Evolutionary conservation across 1,140 invertebrate genomes (phyloP), one percentile per base, ranked within the genome.

Genomic region (Trachelipus rathkii): DNA sequence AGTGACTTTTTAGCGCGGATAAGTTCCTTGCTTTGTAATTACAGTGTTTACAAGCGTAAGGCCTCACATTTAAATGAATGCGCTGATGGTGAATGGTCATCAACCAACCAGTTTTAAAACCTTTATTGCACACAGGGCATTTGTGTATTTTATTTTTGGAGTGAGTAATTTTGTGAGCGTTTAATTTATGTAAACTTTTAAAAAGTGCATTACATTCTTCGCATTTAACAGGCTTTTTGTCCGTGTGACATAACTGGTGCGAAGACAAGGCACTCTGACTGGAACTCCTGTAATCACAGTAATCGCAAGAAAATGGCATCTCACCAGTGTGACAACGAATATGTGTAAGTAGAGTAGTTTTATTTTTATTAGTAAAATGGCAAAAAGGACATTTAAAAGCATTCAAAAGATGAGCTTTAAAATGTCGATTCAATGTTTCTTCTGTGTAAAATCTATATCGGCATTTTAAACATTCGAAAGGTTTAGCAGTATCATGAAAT

Each of bases 121-220:
- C 50, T 60, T 60, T 60, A 3, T 19, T 0, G 8, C 50, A 60
- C 1, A 60, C 50, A 19, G 50, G 50, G 19, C 50, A 60, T 8
- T 60, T 60, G 50, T 60, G 50, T 60, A 60, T 60, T 60, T 19
- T 60, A 60, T 60, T 60, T 19, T 60, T 60, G 1, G 11, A 15
- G 50, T 60, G 50, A 15, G 50, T 60, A 15, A 60, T 60, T 60
- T 60, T 60, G 50, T 60, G 50, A 60, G 50, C 11, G 50, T 60
- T 60, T 19, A 60, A 8, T 60, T 60, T 60, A 19, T 60, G 50
- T 2, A 60, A 3, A 60, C 11, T 60, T 60, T 60, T 60, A 19
- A 60, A 60, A 19, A 60, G 8, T 13, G 50, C 50, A 19, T 13
- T 13, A 8, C 50, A 60, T 60, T 60, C 50, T 13, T 19, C 19